phyloP scores from a whole-genome alignment of 2,113 vertebrate genomes.

The Phoenicopterus ruber region DNA sequence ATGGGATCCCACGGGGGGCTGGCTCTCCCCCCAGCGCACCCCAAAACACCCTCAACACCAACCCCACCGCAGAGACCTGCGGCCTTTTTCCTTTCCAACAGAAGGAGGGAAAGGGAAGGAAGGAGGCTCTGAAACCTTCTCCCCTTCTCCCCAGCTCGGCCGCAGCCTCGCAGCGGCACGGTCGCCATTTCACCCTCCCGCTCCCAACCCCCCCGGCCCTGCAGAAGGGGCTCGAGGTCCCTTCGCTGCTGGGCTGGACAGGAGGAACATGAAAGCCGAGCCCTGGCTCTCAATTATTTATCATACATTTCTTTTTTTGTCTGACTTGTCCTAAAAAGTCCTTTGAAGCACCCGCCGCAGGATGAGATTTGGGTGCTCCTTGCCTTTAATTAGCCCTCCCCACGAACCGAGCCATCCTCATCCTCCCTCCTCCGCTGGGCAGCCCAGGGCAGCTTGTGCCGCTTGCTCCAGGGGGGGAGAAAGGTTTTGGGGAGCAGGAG shows the following conservation, averaged over 20 bases:
- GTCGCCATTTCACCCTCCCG: rapidly evolving
- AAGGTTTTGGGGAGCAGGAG: neutral
- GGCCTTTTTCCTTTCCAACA: neutral
- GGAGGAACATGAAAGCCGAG: neutral
- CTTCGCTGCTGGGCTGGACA: neutral
- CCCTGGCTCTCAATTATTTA: neutral
- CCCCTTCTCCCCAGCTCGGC: rapidly evolving
- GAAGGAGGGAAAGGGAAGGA: neutral
- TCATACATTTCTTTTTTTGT: neutral
- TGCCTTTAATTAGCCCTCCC: neutral
- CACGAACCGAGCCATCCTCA: rapidly evolving
- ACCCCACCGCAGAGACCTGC: neutral
- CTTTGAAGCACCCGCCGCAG: neutral
- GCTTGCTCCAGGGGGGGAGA: neutral
- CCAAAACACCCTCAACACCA: neutral
- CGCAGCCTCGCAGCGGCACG: rapidly evolving
- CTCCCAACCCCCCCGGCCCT: neutral
- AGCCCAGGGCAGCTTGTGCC: neutral
- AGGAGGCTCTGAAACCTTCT: neutral
- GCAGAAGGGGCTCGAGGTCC: neutral
- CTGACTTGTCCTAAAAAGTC: neutral
- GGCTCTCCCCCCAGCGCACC: too few species aligned
- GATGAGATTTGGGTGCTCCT: neutral
- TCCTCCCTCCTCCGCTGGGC: neutral
- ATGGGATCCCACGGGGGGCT: rapidly evolving